These are phyloP conservation scores for Spodoptera picta DNA, from an alignment of 2,888 invertebrate genomes.

Conservation along the genomic window DNA sequence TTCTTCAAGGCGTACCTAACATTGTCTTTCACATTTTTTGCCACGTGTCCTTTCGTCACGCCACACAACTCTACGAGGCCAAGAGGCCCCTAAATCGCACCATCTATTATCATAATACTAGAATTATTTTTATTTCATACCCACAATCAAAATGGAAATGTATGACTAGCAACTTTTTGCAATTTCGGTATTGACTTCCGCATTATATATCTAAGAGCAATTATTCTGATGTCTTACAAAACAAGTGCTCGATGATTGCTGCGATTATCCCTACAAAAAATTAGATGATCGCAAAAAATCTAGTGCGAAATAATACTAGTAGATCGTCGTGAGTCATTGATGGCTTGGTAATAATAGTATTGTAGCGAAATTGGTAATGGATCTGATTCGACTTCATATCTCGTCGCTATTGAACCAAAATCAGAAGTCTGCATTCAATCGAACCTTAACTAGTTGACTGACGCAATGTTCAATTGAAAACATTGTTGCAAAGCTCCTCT, in stretches of 20 bases:
- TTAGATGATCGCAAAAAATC: slow-evolving; percentile 63
- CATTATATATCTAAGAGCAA: slow-evolving; percentile 57
- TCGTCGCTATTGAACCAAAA: slow-evolving; percentile 64
- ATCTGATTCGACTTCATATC: slow-evolving; percentile 60
- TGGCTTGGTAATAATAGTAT: slow-evolving; percentile 66
- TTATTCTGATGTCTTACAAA: slow-evolving; percentile 49
- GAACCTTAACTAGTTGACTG: slow-evolving; percentile 43
- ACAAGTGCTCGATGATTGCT: slow-evolving; percentile 63
- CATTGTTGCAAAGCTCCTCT: slow-evolving; percentile 53
- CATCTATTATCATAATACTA: slow-evolving; percentile 56
- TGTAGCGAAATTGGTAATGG: slow-evolving; percentile 58
- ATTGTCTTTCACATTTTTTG: slow-evolving; percentile 66
- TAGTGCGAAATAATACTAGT: slow-evolving; percentile 73
- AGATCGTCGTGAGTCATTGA: slow-evolving; percentile 72
- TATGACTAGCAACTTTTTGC: slow-evolving; percentile 49
- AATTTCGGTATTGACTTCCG: slow-evolving; percentile 56
- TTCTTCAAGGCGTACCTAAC: slow-evolving; percentile 58
- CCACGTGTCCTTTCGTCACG: slow-evolving; percentile 72
- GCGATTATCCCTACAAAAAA: slow-evolving; percentile 63
- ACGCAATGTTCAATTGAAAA: slow-evolving; percentile 59
- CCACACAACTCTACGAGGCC: slow-evolving; percentile 69
- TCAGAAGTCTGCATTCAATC: slow-evolving; percentile 56
- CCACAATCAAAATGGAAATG: slow-evolving; percentile 46
- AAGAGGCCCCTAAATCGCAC: slow-evolving; percentile 65
- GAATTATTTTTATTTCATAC: slow-evolving; percentile 49